These are phyloP conservation scores for Cyprinodon brontotheroides DNA, from an alignment of 2,113 vertebrate genomes.

Conservation along the genomic window DNA sequence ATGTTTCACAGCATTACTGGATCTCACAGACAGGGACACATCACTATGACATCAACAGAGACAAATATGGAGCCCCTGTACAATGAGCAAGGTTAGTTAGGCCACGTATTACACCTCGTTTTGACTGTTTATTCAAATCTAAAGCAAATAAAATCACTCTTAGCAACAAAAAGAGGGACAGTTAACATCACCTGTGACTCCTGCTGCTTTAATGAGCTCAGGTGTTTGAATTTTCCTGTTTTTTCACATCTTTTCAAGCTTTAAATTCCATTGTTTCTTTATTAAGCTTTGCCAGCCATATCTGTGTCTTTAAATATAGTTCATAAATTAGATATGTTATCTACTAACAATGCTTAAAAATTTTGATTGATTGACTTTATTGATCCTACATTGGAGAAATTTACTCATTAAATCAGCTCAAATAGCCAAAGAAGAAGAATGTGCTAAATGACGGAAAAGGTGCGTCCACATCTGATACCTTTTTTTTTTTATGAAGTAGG, in stretches of 20 bases:
- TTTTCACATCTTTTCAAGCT: not conserved
- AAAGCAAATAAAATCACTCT: not conserved
- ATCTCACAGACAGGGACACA: not conserved
- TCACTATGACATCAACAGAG: not conserved
- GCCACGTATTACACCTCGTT: not conserved
- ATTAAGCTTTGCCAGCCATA: not conserved
- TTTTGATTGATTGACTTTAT: too few relatives aligned
- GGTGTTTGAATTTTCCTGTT: not conserved
- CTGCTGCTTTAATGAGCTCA: not conserved
- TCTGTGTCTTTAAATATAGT: too few relatives aligned
- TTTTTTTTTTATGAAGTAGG: too few relatives aligned
- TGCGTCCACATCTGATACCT: too few relatives aligned
- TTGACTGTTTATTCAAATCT: not conserved
- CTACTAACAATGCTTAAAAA: too few relatives aligned
- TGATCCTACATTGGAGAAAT: too few relatives aligned
- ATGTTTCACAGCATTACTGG: constrained; percentile 24
- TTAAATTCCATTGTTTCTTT: not conserved
- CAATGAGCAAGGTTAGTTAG: not conserved
- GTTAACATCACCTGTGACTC: not conserved
- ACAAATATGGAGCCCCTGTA: not conserved
- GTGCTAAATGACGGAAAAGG: too few relatives aligned
- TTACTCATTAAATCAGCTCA: too few relatives aligned
- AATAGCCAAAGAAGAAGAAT: too few relatives aligned
- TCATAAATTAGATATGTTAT: too few relatives aligned
- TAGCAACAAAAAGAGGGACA: not conserved